Base-by-base conservation (phyloP, 2,113 vertebrate species). In the Periophthalmus modestus region DNA sequence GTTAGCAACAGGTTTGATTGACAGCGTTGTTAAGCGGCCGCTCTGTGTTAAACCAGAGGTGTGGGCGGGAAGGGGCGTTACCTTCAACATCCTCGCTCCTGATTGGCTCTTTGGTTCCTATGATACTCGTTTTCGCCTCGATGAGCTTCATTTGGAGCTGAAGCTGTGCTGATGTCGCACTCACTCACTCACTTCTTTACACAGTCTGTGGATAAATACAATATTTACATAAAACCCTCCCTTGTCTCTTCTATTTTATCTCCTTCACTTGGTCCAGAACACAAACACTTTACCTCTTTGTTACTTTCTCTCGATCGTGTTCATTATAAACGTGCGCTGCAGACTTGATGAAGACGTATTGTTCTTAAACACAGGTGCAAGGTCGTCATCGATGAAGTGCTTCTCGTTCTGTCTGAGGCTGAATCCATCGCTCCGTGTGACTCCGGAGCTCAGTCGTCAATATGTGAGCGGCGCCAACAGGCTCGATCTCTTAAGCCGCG, bases 341-440 rank as follows among this genome's bases (percentile, higher is more conserved):
- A 7, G 9, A 10, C 12, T 23, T 54, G 58, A 73, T 34, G 47
- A 70, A 21, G 39, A 1, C 13, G 14, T 3, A 54, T 19, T 36
- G 47, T 62, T 12, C 5, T 65, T 61, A 3, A 75, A 59, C 18
- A 67, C 66, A 24, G 5, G 54, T 62, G 24, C 36, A 65, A 16
- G 9, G 5, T 24, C 43, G 71, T 79, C 82, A 82, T 78, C 79
- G 75, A 85, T 81, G 54, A 75, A 74, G 69, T 74, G 67, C 0
- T 69, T n/a, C 74, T 63, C 2, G 1, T 59, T 55, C 72, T 68
- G 24, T 63, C 70, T 77, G 0, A 0, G 50, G 67, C 15, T 2
- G 0, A 1, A 13, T 67, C 57, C 62, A 36, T 39, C 58, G 55
- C 46, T 0, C 16, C 47, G 0, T 39, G 61, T 9, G 5, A 48